A percentile compares a stretch with the other conserved stretches of the same genome.
Conservation (phyloP, 2,797 vertebrate genomes). For the Xenopus petersii region DNA sequence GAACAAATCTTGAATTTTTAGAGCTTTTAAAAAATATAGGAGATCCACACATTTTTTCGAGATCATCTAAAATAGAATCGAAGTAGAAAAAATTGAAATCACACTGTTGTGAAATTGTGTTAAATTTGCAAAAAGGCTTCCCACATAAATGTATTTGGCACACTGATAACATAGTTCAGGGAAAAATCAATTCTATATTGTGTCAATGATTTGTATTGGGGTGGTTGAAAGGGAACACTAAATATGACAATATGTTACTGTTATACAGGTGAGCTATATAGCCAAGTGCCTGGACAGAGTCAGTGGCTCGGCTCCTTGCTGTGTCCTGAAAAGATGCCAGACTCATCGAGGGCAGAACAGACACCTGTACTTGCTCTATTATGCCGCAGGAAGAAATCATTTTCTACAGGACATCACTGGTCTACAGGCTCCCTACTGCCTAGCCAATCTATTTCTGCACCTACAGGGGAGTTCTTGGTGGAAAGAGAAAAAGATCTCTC, state of each 20-base stretch:
- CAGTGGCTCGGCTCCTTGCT: slow-evolving; percentile 33
- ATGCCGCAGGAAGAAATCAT: slow-evolving; percentile 13
- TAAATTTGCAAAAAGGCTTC: too few relatives aligned
- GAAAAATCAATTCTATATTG: too few relatives aligned
- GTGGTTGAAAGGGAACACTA: neutral
- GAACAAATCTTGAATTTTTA: too few relatives aligned
- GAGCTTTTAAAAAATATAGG: too few relatives aligned
- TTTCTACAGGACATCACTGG: neutral
- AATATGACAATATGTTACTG: neutral
- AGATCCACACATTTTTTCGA: too few relatives aligned
- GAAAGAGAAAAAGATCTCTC: slow-evolving; percentile 62
- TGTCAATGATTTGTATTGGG: too few relatives aligned
- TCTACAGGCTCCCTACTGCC: neutral
- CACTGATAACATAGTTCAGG: too few relatives aligned
- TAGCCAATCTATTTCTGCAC: slow-evolving; percentile 39
- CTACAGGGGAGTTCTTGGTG: slow-evolving; percentile 42
- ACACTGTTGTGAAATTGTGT: too few relatives aligned
- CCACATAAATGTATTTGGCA: too few relatives aligned
- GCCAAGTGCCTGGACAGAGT: slow-evolving; percentile 1
- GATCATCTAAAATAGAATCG: too few relatives aligned
- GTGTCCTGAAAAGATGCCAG: slow-evolving; percentile 28
- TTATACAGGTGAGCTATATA: slow-evolving; percentile 10
- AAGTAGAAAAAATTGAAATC: too few relatives aligned
- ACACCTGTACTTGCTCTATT: slow-evolving; percentile 14
- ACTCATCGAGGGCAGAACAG: slow-evolving; percentile 39